Evolutionary conservation across 2,797 vertebrate species (phyloP).

Genomic region (Poecilia picta): DNA sequence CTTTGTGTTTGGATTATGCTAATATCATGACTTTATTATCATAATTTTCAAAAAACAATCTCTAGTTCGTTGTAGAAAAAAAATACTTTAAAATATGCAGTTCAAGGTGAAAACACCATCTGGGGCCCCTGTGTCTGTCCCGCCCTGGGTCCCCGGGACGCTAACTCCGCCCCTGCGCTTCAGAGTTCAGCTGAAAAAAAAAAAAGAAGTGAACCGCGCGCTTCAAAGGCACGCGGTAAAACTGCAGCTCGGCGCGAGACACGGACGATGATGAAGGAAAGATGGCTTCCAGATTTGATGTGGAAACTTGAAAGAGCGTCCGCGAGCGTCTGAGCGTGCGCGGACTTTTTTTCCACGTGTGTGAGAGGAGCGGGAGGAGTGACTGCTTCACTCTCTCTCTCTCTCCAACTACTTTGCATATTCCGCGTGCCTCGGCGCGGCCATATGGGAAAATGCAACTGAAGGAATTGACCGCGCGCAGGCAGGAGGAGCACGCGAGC

Average conservation of each 20-base stretch:
- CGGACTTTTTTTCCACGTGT: slow-evolving; percentile 5
- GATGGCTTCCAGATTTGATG: slow-evolving; percentile 76
- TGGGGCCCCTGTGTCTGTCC: not conserved
- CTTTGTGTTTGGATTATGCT: too few species aligned
- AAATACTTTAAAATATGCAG: not conserved
- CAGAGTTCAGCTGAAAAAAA: slow-evolving; percentile 55
- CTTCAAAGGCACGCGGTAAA: slow-evolving; percentile 73
- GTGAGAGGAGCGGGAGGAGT: slow-evolving; percentile 38
- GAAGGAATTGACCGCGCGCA: slow-evolving; percentile 91
- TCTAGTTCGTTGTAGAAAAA: too few species aligned
- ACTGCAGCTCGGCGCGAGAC: slow-evolving; percentile 2
- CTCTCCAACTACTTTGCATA: slow-evolving; percentile 92
- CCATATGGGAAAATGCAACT: slow-evolving; percentile 97
- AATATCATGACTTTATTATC: too few species aligned
- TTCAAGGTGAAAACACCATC: not conserved
- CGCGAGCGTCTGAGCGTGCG: slow-evolving; percentile 29
- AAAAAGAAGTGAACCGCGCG: slow-evolving; percentile 77
- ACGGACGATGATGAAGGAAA: not conserved
- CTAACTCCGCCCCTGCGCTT: slow-evolving; percentile 13
- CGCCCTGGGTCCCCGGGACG: not conserved
- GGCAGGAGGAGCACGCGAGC: slow-evolving; percentile 80
- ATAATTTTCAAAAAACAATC: too few species aligned
- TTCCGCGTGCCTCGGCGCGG: slow-evolving; percentile 91
- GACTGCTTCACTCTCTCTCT: slow-evolving; percentile 43
- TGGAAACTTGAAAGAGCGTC: slow-evolving; percentile 69